A percentile compares a stretch with the other conserved stretches of the same genome.
Conservation (phyloP, 2,113 vertebrate species). For the Thoracochromis brauschi region DNA sequence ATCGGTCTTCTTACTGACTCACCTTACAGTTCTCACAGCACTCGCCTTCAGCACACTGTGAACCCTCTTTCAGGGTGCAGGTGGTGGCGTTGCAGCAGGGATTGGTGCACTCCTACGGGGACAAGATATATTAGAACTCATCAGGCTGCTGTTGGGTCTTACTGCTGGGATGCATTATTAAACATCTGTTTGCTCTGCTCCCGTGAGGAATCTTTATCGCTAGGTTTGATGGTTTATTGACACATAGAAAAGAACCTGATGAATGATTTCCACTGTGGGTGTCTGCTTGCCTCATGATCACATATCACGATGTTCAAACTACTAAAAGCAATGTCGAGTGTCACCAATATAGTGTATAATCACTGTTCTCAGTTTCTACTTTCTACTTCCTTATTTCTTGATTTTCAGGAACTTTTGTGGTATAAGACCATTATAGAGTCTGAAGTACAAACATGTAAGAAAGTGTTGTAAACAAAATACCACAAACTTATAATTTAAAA, state of each 20-base stretch:
- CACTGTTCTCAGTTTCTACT: not conserved
- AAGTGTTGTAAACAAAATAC: not conserved
- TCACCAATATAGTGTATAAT: not conserved
- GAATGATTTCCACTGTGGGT: not conserved
- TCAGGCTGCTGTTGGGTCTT: not conserved
- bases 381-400: not conserved
- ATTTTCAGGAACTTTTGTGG: not conserved
- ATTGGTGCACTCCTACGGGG: constrained; percentile 67
- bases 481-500: not conserved
- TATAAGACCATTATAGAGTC: not conserved
- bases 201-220: not conserved
- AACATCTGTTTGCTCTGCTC: not conserved
- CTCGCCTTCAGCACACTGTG: constrained; percentile 59
- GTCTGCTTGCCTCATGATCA: not conserved
- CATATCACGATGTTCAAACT: not conserved
- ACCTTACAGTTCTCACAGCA: constrained; percentile 74
- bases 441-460: not conserved
- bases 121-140: not conserved
- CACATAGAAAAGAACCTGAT: not conserved
- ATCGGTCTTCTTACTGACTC: not conserved
- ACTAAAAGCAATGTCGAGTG: not conserved
- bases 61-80: constrained; percentile 49
- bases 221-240: not conserved
- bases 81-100: constrained; percentile 72
- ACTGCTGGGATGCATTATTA: not conserved